Evolutionary conservation across 1,140 invertebrate genomes (phyloP), one percentile per base, ranked within the genome.

Genomic region (Drosophila pachea): DNA sequence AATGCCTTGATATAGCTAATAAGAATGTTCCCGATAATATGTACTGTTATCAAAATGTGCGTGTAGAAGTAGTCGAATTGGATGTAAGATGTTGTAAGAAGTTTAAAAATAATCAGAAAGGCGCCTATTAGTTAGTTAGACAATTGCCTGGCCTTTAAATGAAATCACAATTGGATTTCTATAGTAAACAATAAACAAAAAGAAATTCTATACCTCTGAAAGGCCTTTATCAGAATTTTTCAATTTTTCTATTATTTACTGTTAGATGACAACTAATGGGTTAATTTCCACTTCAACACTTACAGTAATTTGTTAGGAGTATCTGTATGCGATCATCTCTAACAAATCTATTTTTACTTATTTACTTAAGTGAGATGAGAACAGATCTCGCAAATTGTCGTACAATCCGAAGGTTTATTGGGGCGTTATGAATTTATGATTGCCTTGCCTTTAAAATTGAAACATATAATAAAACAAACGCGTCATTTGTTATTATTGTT

Each of bases 121-220:
- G 12, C 59, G 35, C 35, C 59, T n/a, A n/a, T n/a, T n/a, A 61
- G 40, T 61, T 60, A 35, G 35, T 43, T 45, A 50, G 60, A 45
- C 58, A 62, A 52, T 67, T 62, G 56, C 54, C 48, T 49, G 32
- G 48, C 48, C 31, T 50, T 52, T 8, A 16, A 52, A 35, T 52
- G 12, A 52, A 52, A 9, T 5, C 49, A 4, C 4, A 52, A 35
- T 52, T 36, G 32, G 16, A n/a, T 36, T 35, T 36, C 32, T 9
- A 14, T 36, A 35, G 12, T 52, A 50, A 12, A 49, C 32, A 22
- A 32, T 16, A 43, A 42, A 16, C 12, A 12, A 4, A 29, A 29
- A n/a, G 2, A 11, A 11, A 31, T 35, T 12, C n/a, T 7, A n/a
- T 12, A 49, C 48, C 29, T 49, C 29, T 33, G 12, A 8, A 12